These are phyloP conservation scores for Cephus rjabovi DNA, from an alignment of 2,888 invertebrate genomes.

Conservation along the genomic window DNA sequence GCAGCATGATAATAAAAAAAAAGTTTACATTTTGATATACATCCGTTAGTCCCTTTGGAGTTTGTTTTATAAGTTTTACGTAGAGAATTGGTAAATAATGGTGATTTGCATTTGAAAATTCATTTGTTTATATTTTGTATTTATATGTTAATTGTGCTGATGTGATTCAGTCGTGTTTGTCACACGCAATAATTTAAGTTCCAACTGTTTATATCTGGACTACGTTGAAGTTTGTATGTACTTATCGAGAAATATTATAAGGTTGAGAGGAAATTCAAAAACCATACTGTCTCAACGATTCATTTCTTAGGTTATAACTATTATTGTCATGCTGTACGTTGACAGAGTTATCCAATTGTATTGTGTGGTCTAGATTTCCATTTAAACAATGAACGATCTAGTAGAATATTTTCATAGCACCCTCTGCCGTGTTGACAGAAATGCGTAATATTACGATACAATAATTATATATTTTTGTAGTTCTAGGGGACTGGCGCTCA, in stretches of 20 bases:
- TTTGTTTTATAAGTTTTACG: background rate
- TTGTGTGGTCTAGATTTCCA: conserved; percentile 45
- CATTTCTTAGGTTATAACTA: background rate
- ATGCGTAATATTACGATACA: conserved; percentile 50
- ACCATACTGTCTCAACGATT: background rate
- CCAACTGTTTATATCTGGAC: background rate
- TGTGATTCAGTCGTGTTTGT: background rate
- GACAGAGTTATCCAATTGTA: background rate
- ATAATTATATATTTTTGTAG: conserved; percentile 62
- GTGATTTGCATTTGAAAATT: background rate
- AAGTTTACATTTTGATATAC: background rate
- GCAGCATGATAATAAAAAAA: conserved; percentile 13
- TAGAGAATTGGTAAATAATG: background rate
- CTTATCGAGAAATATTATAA: background rate
- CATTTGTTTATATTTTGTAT: background rate
- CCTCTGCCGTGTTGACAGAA: conserved; percentile 53
- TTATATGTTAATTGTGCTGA: background rate
- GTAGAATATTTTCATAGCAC: conserved; percentile 49
- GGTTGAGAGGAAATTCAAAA: background rate
- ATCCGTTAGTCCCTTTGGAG: background rate
- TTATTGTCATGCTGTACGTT: background rate
- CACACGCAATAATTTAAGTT: background rate
- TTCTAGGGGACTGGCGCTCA: conserved; percentile 56
- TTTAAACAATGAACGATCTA: conserved; percentile 31
- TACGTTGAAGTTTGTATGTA: background rate